Evolutionary conservation across 2,113 vertebrate species (phyloP), one percentile per base, ranked within the genome.

Genomic region (Scatophagus argus): DNA sequence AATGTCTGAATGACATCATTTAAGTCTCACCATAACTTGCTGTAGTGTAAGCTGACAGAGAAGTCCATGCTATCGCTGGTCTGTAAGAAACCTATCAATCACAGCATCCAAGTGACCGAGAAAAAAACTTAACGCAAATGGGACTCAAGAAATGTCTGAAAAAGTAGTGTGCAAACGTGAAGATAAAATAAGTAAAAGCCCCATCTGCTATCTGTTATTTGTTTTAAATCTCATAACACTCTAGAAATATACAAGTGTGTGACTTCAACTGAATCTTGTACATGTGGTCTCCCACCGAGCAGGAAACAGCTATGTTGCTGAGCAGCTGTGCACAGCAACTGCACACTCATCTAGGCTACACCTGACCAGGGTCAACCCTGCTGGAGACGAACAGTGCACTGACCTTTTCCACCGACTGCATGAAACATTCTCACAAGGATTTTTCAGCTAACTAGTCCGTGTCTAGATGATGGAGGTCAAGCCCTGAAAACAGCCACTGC

Each of bases 331-430:
- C 14, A 6, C 47, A 39, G 34, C 14, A 23, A 13, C 25, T n/a
- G 39, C 61, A 41, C 32, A 55, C 29, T n/a, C 3, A 2, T 41
- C 69, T 59, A 41, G 23, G 63, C 34, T 13, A 6, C 12, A 60
- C 27, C 25, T 23, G 72, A 1, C 51, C 51, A 29, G 17, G 54
- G 71, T 79, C 61, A 74, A 34, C 39, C 5, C 61, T 5, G 51
- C 32, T 23, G 60, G 16, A 62, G 52, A 62, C 17, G 0, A 55
- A 31, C n/a, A 5, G 44, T 31, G 80, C 63, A 23, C 4, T 79
- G 74, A 87, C 85, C 78, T 86, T 90, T 87, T 38, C 46, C 19
- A 13, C 55, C 6, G 31, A 54, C 5, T 44, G 9, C 39, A 46
- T 31, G 46, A 2, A 71, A 65, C 49, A 65, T 49, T 23, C 25